These are phyloP conservation scores for Harpegnathos saltator DNA, from an alignment of 1,140 invertebrate genomes.

Conservation along the genomic window DNA sequence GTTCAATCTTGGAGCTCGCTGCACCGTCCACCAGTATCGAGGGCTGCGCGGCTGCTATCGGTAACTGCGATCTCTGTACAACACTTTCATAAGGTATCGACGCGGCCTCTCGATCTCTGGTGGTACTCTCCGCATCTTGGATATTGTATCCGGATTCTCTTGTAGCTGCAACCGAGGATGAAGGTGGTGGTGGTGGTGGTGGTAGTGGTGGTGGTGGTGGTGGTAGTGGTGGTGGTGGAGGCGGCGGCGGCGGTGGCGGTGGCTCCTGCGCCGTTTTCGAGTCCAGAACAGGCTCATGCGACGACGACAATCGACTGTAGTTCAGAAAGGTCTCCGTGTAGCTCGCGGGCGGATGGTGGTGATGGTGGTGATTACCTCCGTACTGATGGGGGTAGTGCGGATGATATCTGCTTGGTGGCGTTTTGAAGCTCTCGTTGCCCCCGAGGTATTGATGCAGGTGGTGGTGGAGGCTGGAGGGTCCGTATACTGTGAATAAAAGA, in stretches of 20 bases:
- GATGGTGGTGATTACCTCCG: constrained; percentile 69
- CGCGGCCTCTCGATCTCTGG: constrained; percentile 68
- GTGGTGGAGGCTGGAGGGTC: constrained; percentile 81
- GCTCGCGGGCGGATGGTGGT: constrained; percentile 77
- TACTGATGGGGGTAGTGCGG: constrained; percentile 80
- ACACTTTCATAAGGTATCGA: constrained; percentile 69
- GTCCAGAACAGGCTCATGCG: constrained; percentile 77
- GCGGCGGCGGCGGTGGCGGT: constrained; percentile 29
- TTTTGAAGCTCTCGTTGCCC: constrained; percentile 81
- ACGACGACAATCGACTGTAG: constrained; percentile 79
- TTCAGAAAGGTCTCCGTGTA: constrained; percentile 82
- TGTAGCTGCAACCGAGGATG: too few species aligned
- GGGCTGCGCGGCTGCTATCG: constrained; percentile 69
- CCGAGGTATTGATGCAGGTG: constrained; percentile 83
- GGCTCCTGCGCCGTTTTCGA: constrained; percentile 78
- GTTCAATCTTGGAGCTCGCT: constrained; percentile 81
- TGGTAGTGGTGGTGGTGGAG: constrained; percentile 36
- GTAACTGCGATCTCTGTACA: constrained; percentile 76
- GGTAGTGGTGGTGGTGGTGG: constrained; percentile 47
- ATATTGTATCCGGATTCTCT: constrained; percentile 45
- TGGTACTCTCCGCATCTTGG: constrained; percentile 72
- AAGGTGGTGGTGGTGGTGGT: constrained; percentile 18
- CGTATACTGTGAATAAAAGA: constrained; percentile 76
- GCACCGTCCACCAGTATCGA: constrained; percentile 77
- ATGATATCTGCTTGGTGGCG: constrained; percentile 79